Base-by-base conservation (phyloP, 2,888 invertebrate species). In the Prostheceraeus crozeri region DNA sequence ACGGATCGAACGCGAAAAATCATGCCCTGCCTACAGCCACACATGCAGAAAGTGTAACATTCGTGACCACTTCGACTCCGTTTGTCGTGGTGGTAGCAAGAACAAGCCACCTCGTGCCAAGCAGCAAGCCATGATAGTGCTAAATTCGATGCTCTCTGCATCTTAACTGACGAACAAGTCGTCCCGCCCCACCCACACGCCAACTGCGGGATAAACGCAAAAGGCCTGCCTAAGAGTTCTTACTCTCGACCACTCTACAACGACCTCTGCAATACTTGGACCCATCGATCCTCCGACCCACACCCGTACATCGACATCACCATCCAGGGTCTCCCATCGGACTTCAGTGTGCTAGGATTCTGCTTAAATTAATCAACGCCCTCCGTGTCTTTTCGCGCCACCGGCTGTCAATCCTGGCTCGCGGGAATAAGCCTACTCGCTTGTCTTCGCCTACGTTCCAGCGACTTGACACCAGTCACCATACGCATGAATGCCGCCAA, bases 401-500 rank as follows among this genome's bases (percentile, higher is more conserved):
- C 60, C 16, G 60, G 67, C 28, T 66, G 63, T 56, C 67, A 68
- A 45, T 63, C 65, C 31, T 68, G 66, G 35, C 65, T 68, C 4
- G 65, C 65, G 3, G 66, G 67, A 1, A 53, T 67, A 0, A 63
- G 64, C 21, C 60, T 66, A 1, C 28, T 48, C 48, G 6, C 25
- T 30, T 10, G 28, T n/a, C 27, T 25, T 48, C 11, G 23, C 3
- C 54, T 68, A 2, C 27, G 8, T 4, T 14, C 56, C 28, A 23
- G 33, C 14, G 63, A 68, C 60, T 64, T 70, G 6, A 65, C 67
- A 4, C 66, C 66, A 14, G 68, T 68, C 16, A 67, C 59, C 3
- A 64, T 68, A 64, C 60, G 60, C 21, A 69, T 69, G 66, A 65
- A 65, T 35, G 65, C 67, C 2, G 69, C 68, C 1, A 67, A 65